Conservation (phyloP, 2,113 vertebrate genomes). For the Brachirus orientalis region DNA sequence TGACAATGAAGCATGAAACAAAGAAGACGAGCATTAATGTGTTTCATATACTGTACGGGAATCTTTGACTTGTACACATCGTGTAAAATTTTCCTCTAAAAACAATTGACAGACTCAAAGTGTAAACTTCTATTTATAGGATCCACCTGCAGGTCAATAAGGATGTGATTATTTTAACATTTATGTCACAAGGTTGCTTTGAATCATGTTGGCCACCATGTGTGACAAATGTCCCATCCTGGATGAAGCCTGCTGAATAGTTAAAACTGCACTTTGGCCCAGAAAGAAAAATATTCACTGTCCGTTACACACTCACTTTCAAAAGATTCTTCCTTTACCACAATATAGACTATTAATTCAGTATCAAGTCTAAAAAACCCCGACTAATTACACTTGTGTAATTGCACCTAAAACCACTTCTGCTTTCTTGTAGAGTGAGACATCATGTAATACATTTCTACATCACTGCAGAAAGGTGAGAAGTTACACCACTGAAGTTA, state of each 20-base stretch:
- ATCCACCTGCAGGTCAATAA: conserved; percentile 63
- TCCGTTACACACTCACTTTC: neutral
- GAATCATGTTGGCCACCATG: conserved; percentile 29
- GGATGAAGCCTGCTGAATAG: neutral
- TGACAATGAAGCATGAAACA: conserved; percentile 1
- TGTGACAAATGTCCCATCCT: neutral
- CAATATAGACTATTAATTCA: neutral
- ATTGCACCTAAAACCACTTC: neutral
- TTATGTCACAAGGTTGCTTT: conserved; percentile 57
- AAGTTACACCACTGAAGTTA: neutral
- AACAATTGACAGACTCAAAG: neutral
- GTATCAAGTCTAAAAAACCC: neutral
- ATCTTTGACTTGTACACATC: neutral
- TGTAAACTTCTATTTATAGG: conserved; percentile 26
- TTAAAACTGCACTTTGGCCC: neutral
- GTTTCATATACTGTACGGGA: neutral
- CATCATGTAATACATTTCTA: neutral
- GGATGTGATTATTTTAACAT: conserved; percentile 50
- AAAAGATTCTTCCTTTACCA: neutral
- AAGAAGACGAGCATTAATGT: neutral
- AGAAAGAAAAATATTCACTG: neutral
- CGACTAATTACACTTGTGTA: neutral
- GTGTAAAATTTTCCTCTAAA: neutral
- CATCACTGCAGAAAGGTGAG: neutral
- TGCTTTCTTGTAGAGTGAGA: neutral